Conservation (phyloP, 2,113 vertebrate species). For the Zeus faber region DNA sequence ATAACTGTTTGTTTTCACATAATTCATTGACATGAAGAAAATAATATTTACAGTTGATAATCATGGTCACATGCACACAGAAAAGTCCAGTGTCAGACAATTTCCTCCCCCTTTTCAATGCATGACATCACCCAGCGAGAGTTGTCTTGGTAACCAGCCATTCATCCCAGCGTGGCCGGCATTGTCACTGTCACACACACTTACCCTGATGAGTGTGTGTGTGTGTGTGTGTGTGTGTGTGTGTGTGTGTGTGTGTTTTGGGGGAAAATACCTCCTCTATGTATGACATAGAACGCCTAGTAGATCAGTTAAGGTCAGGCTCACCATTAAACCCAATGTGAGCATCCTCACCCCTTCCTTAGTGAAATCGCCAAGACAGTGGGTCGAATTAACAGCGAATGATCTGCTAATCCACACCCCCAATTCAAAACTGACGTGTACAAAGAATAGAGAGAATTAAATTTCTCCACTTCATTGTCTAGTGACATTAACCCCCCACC, state of each 20-base stretch:
- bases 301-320: no score
- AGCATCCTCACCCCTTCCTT: no score
- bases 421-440: no score
- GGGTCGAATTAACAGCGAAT: no score
- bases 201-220: slow-evolving; percentile 1
- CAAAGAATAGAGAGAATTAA: no score
- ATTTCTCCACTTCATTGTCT: no score
- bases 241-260: neutral
- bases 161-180: slow-evolving; percentile 10
- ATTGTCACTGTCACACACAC: slow-evolving; percentile 9
- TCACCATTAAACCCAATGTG: no score
- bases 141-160: slow-evolving; percentile 10
- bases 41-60: neutral
- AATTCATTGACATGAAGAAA: neutral
- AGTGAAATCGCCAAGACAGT: no score
- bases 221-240: neutral
- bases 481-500: no score
- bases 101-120: neutral
- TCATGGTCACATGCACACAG: neutral
- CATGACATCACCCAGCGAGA: slow-evolving; percentile 12
- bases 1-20: no score
- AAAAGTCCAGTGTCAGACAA: neutral
- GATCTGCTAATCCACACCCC: no score
- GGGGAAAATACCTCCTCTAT: neutral
- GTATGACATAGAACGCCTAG: no score